Evolutionary conservation across 2,888 invertebrate species (phyloP), one percentile per base, ranked within the genome.

Genomic region (Pelosia muscerda): DNA sequence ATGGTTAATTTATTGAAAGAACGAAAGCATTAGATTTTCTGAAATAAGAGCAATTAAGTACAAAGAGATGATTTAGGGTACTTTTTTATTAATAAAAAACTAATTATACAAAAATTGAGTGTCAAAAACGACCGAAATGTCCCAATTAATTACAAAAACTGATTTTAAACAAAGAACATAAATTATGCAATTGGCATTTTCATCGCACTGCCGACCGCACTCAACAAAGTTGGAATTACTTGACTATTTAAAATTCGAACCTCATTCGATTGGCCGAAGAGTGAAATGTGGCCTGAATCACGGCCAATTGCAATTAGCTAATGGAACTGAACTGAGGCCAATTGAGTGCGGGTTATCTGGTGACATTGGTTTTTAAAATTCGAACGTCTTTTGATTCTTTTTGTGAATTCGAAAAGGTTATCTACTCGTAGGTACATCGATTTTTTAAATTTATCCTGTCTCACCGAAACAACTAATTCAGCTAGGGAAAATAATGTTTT

Each of bases 271-370:
- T 76, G 72, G 71, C 57, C 28, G 72, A 69, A 74, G 74, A 76
- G 74, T 77, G 78, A 82, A 77, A 82, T 82, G 82, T 79, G 81
- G 82, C 77, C 74, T 69, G 71, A 72, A 75, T 72, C 69, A 69
- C 75, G 74, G 78, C 84, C 86, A 84, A 82, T 86, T 31, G 84
- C 86, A 85, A 88, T 88, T 86, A 88, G 85, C 84, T 87, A 87
- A 88, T 88, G 84, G 85, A 81, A 49, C 49, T 34, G 34, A 71
- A 73, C 72, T 69, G 74, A 76, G 68, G 71, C 76, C 81, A 81
- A 85, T 81, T 74, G 76, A 78, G 62, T 71, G 68, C 31, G 65
- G 66, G 66, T 72, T 76, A 78, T 77, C 69, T 71, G 69, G 66
- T 66, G 71, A 72, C 67, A 65, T 68, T 56, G 73, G 68, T 74